These are phyloP conservation scores for Rapana venosa DNA, from an alignment of 2,888 invertebrate genomes.

Conservation along the genomic window DNA sequence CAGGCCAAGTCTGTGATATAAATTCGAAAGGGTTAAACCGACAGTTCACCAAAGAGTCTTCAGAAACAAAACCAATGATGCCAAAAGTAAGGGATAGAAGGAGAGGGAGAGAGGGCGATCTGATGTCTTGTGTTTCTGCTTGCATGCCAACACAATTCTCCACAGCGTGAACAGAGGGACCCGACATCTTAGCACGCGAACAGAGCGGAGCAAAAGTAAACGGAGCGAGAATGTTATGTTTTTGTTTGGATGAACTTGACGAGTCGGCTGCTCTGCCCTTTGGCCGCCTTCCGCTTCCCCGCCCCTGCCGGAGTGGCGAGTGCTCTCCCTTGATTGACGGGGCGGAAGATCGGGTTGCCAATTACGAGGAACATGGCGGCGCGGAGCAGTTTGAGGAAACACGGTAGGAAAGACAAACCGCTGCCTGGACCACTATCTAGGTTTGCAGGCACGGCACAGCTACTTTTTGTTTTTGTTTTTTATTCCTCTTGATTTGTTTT, in stretches of 20 bases:
- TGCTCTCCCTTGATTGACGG: slow-evolving; percentile 38
- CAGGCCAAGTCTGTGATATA: too few species aligned
- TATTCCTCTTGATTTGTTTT: neutral
- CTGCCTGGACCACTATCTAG: neutral
- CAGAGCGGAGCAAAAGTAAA: slow-evolving; percentile 5
- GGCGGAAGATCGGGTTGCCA: slow-evolving; percentile 35
- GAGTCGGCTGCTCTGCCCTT: slow-evolving; percentile 31
- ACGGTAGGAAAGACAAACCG: slow-evolving; percentile 8
- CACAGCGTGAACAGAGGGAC: neutral
- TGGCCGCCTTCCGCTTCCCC: slow-evolving; percentile 4
- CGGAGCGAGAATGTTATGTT: slow-evolving; percentile 40
- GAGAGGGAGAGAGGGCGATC: neutral
- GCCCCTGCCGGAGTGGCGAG: neutral
- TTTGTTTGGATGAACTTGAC: slow-evolving; percentile 38
- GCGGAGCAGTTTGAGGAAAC: neutral
- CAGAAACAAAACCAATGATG: too few species aligned
- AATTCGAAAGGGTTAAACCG: too few species aligned
- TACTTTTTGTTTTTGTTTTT: neutral
- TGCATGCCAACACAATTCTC: slow-evolving; percentile 16
- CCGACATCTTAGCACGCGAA: neutral
- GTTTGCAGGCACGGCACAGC: too few species aligned
- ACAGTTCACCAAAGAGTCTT: too few species aligned
- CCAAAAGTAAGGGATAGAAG: neutral
- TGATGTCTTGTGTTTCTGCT: neutral
- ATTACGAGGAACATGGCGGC: slow-evolving; percentile 11